Evolutionary conservation across 2,888 invertebrate genomes (phyloP).

Genomic region (Habroteleia sp.): DNA sequence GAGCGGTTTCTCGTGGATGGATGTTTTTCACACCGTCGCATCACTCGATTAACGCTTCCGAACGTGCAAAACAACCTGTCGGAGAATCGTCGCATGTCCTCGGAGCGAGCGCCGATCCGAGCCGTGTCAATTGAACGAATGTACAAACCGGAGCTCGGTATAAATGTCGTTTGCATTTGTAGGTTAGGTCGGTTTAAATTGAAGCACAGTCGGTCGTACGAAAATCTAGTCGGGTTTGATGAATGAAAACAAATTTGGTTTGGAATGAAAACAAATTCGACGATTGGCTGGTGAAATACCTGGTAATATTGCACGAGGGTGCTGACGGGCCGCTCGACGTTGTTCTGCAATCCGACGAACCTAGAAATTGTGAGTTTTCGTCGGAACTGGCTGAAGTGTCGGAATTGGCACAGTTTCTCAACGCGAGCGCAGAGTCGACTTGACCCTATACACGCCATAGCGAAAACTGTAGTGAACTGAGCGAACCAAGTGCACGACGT

Average conservation of each 20-base stretch:
- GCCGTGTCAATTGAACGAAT: neutral
- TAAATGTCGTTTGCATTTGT: too few species aligned
- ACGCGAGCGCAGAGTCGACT: constrained; percentile 89
- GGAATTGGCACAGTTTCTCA: constrained; percentile 91
- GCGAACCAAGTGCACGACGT: constrained; percentile 82
- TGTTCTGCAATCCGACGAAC: constrained; percentile 85
- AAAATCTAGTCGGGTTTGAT: too few species aligned
- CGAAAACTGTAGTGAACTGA: constrained; percentile 87
- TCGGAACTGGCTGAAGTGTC: constrained; percentile 84
- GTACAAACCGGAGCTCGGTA: too few species aligned
- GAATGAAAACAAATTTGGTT: neutral
- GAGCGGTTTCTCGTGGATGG: too few species aligned
- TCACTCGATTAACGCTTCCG: too few species aligned
- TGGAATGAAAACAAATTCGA: too few species aligned
- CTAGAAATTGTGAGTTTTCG: constrained; percentile 86
- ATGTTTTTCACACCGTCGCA: too few species aligned
- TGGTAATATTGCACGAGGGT: constrained; percentile 80
- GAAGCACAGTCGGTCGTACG: neutral
- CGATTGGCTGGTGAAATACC: too few species aligned
- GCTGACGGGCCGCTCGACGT: constrained; percentile 82
- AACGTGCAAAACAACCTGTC: too few species aligned
- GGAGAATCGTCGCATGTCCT: too few species aligned
- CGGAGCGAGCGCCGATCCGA: too few species aligned
- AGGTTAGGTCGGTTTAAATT: constrained; percentile 15
- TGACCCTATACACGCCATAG: constrained; percentile 92